Evolutionary conservation across 1,140 invertebrate genomes (phyloP), one percentile per base, ranked within the genome.

Genomic region (Tyrophagus putrescentiae): DNA sequence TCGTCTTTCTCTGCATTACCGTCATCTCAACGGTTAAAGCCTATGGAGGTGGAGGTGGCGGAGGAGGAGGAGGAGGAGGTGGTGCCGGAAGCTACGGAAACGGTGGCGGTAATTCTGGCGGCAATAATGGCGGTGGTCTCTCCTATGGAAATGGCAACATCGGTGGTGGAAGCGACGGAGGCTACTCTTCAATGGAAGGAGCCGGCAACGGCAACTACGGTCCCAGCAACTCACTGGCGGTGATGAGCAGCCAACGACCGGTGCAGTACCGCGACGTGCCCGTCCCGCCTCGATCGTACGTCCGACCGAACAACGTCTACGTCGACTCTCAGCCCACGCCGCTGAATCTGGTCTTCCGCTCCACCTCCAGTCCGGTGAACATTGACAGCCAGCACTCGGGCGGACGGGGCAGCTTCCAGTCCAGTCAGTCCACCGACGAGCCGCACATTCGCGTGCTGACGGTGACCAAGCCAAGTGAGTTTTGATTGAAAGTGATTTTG

Each of bases 321-420:
- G 52, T 54, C 25, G 52, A 54, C 13, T 3, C 13, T 11, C 9
- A 13, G 39, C 9, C 13, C 18, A 3, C 25, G n/a, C 52, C 52
- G 39, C n/a, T 54, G 31, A 54, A 54, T 33, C 27, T 54, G 3
- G 28, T 54, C 11, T 54, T 31, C 28, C 52, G 52, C 32, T 31
- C 52, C 3, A 27, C 11, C n/a, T 54, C 52, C 4, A 23, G 28
- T 54, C 1, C 52, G 1, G 52, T 54, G 1, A 31, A 54, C 28
- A 27, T 54, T 54, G 31, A 31, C n/a, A 16, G 39, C 11, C 52
- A 54, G 18, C 52, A 54, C 39, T 23, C 16, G 39, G n/a, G 16
- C 18, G 27, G 27, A n/a, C 16, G 11, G 18, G 52, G 52, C 13
- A 34, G 31, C 18, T 54, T 54, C 52, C 3, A 1, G 4, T 13